Conservation (phyloP, 2,888 invertebrate genomes). For the Exocentrus adspersus region DNA sequence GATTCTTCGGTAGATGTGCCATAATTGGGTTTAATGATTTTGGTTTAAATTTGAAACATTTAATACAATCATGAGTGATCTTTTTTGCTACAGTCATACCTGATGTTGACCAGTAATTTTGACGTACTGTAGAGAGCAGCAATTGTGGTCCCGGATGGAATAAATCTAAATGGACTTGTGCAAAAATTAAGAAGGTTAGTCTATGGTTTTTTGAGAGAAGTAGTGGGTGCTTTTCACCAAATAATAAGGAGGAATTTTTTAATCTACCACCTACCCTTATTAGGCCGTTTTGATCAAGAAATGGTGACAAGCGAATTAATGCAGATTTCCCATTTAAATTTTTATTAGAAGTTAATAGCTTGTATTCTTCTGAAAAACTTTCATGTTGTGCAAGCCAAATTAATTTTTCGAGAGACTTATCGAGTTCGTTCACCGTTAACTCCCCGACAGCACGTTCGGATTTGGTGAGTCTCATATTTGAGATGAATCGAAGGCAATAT, state of each 20-base stretch:
- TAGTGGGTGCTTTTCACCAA: background rate
- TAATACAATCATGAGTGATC: background rate
- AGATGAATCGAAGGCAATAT: too few species aligned
- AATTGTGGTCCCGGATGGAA: background rate
- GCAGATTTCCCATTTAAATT: too few species aligned
- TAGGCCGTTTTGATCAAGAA: background rate
- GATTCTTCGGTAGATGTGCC: conserved; percentile 4
- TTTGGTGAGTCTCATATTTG: too few species aligned
- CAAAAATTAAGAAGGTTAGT: background rate
- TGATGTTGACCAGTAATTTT: background rate
- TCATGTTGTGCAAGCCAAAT: background rate
- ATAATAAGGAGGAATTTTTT: background rate
- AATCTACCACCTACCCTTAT: background rate
- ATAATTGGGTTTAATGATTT: background rate
- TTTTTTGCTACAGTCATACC: background rate
- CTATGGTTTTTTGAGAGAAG: background rate
- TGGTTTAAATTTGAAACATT: conserved; percentile 5
- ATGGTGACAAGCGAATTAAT: background rate
- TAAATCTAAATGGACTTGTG: background rate
- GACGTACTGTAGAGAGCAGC: background rate
- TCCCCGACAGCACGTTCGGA: too few species aligned
- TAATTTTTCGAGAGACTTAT: background rate
- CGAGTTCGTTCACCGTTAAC: too few species aligned
- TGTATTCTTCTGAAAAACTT: background rate
- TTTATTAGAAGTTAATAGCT: background rate